A percentile compares a stretch with the other conserved stretches of the same genome.
phyloP scores from a whole-genome alignment of 2,888 invertebrate genomes.

The Epirrita christyi region DNA sequence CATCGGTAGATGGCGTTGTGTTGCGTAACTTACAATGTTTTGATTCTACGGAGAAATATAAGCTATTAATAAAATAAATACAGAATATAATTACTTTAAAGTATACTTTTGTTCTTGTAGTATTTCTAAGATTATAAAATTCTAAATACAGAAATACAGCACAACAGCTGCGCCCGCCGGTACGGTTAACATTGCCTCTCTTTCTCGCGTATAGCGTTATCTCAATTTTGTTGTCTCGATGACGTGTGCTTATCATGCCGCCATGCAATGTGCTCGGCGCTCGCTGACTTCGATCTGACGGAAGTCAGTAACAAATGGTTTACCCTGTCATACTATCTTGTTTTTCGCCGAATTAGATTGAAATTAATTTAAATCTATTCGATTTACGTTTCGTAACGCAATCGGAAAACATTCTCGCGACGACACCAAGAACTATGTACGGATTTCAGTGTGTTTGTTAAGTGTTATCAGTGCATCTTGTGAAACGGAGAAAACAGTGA shows the following conservation, averaged over 20 bases:
- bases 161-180: neutral
- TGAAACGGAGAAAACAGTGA: slow-evolving; percentile 48
- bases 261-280: slow-evolving; percentile 17
- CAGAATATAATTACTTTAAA: too few species aligned
- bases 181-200: slow-evolving; percentile 41
- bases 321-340: slow-evolving; percentile 61
- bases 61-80: too few species aligned
- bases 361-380: slow-evolving; percentile 52
- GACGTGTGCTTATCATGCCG: slow-evolving; percentile 66
- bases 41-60: too few species aligned
- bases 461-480: slow-evolving; percentile 38
- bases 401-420: slow-evolving; percentile 37
- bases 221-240: slow-evolving; percentile 63
- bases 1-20: slow-evolving; percentile 36
- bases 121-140: neutral
- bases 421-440: slow-evolving; percentile 39
- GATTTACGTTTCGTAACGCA: slow-evolving; percentile 38
- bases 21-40: too few species aligned
- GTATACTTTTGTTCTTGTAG: neutral
- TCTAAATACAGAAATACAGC: neutral
- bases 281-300: slow-evolving; percentile 52
- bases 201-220: slow-evolving; percentile 49
- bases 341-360: slow-evolving; percentile 57
- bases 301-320: slow-evolving; percentile 78
- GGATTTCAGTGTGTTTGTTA: slow-evolving; percentile 50